Evolutionary conservation across 2,797 vertebrate genomes (phyloP).

Genomic region (Chromis chromis): DNA sequence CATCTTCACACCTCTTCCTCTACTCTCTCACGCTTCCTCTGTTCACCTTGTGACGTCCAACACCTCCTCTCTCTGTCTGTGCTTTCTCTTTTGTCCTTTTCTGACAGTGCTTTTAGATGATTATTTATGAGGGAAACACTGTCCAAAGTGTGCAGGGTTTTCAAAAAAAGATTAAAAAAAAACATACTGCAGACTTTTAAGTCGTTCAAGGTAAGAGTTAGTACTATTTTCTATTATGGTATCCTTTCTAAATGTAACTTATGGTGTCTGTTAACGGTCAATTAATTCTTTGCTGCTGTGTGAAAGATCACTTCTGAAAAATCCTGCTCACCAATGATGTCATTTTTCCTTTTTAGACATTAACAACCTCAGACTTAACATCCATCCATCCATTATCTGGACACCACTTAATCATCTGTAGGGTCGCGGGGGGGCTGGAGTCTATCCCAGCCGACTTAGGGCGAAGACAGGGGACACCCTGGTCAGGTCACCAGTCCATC

Average conservation of each 20-base stretch:
- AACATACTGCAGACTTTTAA: neutral
- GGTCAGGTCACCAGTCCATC: too few species aligned
- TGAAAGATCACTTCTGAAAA: too few species aligned
- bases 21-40: conserved; percentile 53
- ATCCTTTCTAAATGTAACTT: neutral
- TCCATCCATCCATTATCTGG: too few species aligned
- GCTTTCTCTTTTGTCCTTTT: conserved; percentile 8
- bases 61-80: conserved; percentile 35
- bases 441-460: too few species aligned
- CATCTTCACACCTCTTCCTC: conserved; percentile 48
- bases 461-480: too few species aligned
- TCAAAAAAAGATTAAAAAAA: neutral
- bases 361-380: too few species aligned
- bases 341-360: too few species aligned
- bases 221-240: too few species aligned
- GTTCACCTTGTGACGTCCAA: conserved; percentile 34
- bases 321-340: too few species aligned
- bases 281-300: too few species aligned
- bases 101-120: conserved; percentile 22
- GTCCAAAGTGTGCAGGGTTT: neutral
- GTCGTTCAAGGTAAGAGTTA: neutral
- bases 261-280: neutral
- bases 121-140: conserved; percentile 2
- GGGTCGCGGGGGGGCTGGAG: too few species aligned
- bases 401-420: too few species aligned